phyloP scores from a whole-genome alignment of 2,113 vertebrate genomes.

The Cyanoramphus novaezelandiae region DNA sequence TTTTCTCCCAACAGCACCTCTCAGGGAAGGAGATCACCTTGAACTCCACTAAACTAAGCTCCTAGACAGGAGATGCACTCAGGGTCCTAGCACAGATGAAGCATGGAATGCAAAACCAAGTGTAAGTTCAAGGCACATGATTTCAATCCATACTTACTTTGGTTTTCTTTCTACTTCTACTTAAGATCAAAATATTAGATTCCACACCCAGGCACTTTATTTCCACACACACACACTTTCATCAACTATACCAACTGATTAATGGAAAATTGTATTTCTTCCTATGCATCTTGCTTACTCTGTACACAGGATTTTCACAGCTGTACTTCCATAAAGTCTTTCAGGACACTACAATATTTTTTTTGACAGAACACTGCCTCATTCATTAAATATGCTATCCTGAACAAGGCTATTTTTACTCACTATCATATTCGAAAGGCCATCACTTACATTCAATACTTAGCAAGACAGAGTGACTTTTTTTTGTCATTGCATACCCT shows the following conservation, averaged over 20 bases:
- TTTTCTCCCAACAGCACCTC: neutral
- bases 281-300: neutral
- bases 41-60: neutral
- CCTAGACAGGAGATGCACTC: neutral
- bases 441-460: neutral
- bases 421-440: neutral
- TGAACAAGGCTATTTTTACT: slow-evolving; percentile 29
- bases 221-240: neutral
- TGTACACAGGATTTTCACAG: neutral
- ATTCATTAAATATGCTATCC: neutral
- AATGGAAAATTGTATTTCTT: neutral
- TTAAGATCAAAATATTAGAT: neutral
- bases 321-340: neutral
- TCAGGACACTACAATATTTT: neutral
- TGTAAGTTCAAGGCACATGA: neutral
- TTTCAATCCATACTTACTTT: neutral
- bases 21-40: neutral
- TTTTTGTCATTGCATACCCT: neutral
- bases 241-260: neutral
- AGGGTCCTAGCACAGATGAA: neutral
- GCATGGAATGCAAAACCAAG: neutral
- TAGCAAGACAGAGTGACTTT: neutral
- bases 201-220: neutral
- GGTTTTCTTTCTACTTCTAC: neutral
- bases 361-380: neutral